Evolutionary conservation across 53 echinoderm and acorn worm genomes (phyloP).

Genomic region (Zoroaster sp.): DNA sequence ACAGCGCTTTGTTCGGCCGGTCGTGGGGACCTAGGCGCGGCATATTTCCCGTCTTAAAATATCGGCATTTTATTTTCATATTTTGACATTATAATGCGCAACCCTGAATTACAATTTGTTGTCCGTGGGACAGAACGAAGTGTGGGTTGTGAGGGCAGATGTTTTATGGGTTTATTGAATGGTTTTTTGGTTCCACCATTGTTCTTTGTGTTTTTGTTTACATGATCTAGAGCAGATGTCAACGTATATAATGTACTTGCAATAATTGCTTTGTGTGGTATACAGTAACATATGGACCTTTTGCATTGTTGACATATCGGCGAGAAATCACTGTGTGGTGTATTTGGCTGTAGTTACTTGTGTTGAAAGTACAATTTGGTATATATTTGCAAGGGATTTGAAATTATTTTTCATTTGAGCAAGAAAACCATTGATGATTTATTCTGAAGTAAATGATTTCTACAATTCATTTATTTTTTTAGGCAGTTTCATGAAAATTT

Average conservation of each 20-base stretch:
- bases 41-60: background rate
- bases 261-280: background rate
- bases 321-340: no score
- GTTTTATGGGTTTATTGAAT: background rate
- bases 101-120: background rate
- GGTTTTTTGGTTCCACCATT: background rate
- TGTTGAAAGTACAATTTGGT: no score
- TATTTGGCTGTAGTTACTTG: background rate
- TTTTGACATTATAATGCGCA: background rate
- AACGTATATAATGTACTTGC: background rate
- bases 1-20: constrained; percentile 44
- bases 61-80: background rate
- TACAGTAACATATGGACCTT: constrained; percentile 35
- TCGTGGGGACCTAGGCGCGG: constrained; percentile 5
- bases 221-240: background rate
- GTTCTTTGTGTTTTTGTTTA: constrained; percentile 9
- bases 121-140: background rate
- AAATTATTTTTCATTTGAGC: no score
- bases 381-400: no score
- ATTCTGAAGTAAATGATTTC: no score
- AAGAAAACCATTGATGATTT: no score
- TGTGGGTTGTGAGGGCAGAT: background rate
- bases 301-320: constrained; percentile 31
- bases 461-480: no score
- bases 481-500: no score